A percentile compares a stretch with the other conserved stretches of the same genome.
Conservation (phyloP, 2,797 vertebrate species). For the Tolypeutes matacus region DNA sequence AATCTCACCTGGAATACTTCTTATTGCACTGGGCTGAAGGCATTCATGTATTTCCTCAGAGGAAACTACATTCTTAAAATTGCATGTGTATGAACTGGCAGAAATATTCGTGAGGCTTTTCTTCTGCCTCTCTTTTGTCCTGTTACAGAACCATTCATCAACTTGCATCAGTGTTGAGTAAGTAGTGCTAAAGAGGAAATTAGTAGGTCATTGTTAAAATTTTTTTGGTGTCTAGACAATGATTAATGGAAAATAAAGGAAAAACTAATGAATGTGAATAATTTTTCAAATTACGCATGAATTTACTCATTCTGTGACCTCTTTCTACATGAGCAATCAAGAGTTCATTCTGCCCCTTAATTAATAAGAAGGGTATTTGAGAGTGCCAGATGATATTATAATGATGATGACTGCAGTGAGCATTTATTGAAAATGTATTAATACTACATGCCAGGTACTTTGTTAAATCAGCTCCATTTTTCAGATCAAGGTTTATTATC, state of each 20-base stretch:
- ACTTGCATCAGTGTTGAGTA: not conserved
- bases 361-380: not conserved
- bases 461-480: too few relatives aligned
- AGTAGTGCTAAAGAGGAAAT: not conserved
- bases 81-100: not conserved
- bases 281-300: not conserved
- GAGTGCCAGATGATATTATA: too few relatives aligned
- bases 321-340: not conserved
- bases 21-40: not conserved
- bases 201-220: not conserved
- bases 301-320: slow-evolving; percentile 21
- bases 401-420: too few relatives aligned
- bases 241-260: slow-evolving; percentile 1
- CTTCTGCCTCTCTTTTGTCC: not conserved
- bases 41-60: not conserved
- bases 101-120: slow-evolving; percentile 24
- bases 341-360: not conserved
- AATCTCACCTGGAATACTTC: not conserved
- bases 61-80: not conserved
- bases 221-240: not conserved
- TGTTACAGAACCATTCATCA: not conserved
- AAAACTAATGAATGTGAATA: not conserved
- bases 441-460: too few relatives aligned
- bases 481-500: too few relatives aligned
- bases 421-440: too few relatives aligned